Conservation (phyloP, 1,140 invertebrate genomes). For the Aleiodes sp. region DNA sequence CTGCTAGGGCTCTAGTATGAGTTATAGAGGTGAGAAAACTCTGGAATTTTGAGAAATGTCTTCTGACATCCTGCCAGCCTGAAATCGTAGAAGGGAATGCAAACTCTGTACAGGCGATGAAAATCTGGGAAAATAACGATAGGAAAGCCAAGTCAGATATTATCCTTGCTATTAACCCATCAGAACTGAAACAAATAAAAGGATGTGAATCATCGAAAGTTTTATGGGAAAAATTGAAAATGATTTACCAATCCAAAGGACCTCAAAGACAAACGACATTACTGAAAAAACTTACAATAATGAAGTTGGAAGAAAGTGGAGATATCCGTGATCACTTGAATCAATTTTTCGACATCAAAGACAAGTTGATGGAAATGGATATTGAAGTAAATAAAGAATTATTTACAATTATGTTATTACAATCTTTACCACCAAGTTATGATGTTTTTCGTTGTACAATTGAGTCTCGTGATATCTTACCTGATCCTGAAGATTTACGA, state of each 20-base stretch:
- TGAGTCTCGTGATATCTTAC: conserved; percentile 35
- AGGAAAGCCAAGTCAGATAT: conserved; percentile 40
- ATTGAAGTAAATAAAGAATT: conserved; percentile 17
- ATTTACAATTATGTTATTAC: not conserved
- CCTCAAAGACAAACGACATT: conserved; percentile 18
- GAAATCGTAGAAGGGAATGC: too few species aligned
- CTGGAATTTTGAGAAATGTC: too few species aligned
- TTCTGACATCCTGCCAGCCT: too few species aligned
- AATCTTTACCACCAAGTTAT: conserved; percentile 14
- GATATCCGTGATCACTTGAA: not conserved
- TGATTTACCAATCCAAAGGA: conserved; percentile 33
- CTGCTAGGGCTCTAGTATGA: not conserved
- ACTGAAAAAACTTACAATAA: conserved; percentile 35
- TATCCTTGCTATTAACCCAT: conserved; percentile 38
- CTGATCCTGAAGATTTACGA: conserved; percentile 12
- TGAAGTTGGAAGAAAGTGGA: conserved; percentile 35
- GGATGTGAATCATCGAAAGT: conserved; percentile 28
- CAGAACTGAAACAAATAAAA: conserved; percentile 40
- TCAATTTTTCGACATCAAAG: too few species aligned
- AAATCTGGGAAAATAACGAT: too few species aligned
- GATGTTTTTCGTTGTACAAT: conserved; percentile 48
- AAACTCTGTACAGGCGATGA: conserved; percentile 40
- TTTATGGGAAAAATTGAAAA: conserved; percentile 33
- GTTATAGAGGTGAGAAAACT: too few species aligned
- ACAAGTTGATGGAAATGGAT: too few species aligned